Evolutionary conservation across 2,888 invertebrate genomes (phyloP).

Genomic region (Coelopa pilipes): DNA sequence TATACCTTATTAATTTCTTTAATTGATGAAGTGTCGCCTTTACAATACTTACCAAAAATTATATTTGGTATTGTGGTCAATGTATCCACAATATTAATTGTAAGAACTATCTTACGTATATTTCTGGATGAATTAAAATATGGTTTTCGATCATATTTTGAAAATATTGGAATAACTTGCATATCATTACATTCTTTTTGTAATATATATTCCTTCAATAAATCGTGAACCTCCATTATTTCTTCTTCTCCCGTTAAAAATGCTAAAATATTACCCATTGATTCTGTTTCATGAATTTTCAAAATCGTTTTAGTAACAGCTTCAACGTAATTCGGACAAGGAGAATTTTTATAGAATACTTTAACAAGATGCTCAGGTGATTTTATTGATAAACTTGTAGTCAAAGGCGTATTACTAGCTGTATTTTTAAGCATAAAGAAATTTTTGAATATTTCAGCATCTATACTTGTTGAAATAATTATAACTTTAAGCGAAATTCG

Average conservation of each 20-base stretch:
- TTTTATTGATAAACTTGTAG: constrained; percentile 86
- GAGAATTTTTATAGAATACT: constrained; percentile 83
- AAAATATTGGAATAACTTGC: constrained; percentile 83
- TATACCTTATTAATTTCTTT: too few relatives aligned
- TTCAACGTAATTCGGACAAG: constrained; percentile 89
- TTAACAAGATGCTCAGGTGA: constrained; percentile 90
- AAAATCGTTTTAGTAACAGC: constrained; percentile 87
- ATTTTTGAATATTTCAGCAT: constrained; percentile 85
- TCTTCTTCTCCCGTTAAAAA: constrained; percentile 96
- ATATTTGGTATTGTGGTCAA: constrained; percentile 71
- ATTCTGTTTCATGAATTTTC: constrained; percentile 87
- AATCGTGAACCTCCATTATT: constrained; percentile 80
- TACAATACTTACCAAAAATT: too few relatives aligned
- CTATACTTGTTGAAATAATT: constrained; percentile 94
- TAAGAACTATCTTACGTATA: constrained; percentile 87
- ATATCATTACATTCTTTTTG: constrained; percentile 70
- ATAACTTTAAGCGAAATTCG: constrained; percentile 84
- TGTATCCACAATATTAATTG: constrained; percentile 97
- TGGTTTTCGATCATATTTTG: constrained; percentile 81
- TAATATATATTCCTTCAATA: constrained; percentile 71
- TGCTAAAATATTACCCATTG: constrained; percentile 86
- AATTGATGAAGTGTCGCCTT: too few relatives aligned
- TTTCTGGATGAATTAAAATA: constrained; percentile 79
- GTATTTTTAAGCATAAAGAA: constrained; percentile 74
- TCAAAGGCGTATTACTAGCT: constrained; percentile 71